Conservation (phyloP, 2,797 vertebrate genomes). For the Masticophis lateralis region DNA sequence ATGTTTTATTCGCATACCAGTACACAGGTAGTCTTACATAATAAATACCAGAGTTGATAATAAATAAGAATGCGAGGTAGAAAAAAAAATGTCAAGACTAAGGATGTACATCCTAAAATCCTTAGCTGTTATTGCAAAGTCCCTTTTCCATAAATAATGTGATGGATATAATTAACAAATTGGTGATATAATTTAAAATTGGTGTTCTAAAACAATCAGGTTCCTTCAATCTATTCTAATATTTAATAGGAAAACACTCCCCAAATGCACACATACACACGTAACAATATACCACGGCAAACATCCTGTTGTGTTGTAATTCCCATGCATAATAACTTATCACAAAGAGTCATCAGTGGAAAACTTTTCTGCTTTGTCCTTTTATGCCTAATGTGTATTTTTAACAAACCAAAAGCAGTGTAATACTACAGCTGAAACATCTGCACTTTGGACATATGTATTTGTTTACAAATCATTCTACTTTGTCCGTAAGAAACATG, state of each 20-base stretch:
- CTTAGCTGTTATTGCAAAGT: conserved; percentile 6
- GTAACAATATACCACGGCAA: not conserved
- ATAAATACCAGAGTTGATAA: conserved; percentile 6
- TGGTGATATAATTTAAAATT: no score
- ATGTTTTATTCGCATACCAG: not conserved
- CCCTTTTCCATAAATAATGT: not conserved
- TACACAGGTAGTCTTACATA: not conserved
- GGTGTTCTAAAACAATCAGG: not conserved
- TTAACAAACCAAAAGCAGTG: not conserved
- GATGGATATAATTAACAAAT: not conserved
- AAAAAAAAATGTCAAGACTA: not conserved
- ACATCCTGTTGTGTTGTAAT: not conserved
- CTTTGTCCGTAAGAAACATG: not conserved
- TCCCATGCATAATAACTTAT: not conserved
- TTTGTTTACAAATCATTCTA: not conserved
- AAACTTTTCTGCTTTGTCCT: not conserved
- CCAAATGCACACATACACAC: not conserved
- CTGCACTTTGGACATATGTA: not conserved
- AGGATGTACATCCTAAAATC: not conserved
- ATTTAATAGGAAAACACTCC: not conserved
- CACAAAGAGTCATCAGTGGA: not conserved
- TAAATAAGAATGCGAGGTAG: conserved; percentile 26
- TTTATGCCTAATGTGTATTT: not conserved
- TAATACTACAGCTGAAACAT: not conserved
- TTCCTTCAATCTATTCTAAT: not conserved